Conservation (phyloP, 2,797 vertebrate species). For the Buceros bicornis region DNA sequence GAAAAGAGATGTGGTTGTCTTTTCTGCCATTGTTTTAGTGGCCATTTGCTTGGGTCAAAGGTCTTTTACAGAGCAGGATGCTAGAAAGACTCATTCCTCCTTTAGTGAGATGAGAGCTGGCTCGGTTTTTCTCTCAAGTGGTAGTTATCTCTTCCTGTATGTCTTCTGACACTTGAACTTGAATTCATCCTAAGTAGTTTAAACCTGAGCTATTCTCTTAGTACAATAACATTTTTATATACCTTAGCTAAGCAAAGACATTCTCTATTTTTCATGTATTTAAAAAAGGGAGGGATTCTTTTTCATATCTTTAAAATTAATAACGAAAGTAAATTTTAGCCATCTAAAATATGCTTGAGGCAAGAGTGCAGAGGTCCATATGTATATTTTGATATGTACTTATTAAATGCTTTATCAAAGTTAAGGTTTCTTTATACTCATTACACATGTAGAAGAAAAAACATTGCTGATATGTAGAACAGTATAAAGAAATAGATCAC, state of each 20-base stretch:
- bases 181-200: not conserved
- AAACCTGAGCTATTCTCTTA: not conserved
- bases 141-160: not conserved
- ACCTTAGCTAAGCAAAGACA: not conserved
- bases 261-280: not conserved
- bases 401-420: not conserved
- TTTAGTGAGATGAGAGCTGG: not conserved
- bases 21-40: not conserved
- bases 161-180: not conserved
- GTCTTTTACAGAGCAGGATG: not conserved
- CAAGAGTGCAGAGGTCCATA: not conserved
- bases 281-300: not conserved
- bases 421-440: not conserved
- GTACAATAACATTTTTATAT: not conserved
- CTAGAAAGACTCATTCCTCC: not conserved
- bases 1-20: not conserved
- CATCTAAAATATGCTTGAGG: not conserved
- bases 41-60: not conserved
- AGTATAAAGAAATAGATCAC: not conserved
- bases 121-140: not conserved
- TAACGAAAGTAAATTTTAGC: not conserved
- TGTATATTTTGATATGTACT: not conserved
- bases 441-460: not conserved
- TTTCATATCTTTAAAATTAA: not conserved
- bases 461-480: not conserved